These are phyloP conservation scores for Melanerpes formicivorus DNA, from an alignment of 2,113 vertebrate species.

Conservation along the genomic window DNA sequence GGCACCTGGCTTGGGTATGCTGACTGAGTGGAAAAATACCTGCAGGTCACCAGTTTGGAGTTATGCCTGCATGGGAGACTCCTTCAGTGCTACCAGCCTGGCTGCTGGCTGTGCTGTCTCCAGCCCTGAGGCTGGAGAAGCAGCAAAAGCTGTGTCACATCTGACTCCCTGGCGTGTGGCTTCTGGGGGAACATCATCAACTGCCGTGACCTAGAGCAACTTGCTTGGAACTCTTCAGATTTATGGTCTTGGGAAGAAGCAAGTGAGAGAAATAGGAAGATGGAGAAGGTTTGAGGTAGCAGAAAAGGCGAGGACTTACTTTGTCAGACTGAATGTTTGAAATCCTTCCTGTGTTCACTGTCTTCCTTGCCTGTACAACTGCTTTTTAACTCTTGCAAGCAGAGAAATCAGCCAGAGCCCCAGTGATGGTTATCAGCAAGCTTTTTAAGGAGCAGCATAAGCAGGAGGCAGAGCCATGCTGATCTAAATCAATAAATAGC, in stretches of 20 bases:
- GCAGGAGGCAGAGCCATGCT: neutral
- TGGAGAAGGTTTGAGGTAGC: neutral
- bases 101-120: neutral
- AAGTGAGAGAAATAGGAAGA: neutral
- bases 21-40: constrained; percentile 63
- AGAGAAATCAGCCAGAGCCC: neutral
- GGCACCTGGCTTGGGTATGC: neutral
- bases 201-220: neutral
- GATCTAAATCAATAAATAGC: constrained; percentile 35
- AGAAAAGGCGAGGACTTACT: neutral
- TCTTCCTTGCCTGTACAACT: neutral
- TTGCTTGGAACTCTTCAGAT: neutral
- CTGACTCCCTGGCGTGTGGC: neutral
- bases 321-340: neutral
- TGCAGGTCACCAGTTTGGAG: constrained; percentile 42
- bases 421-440: neutral
- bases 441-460: neutral
- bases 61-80: neutral
- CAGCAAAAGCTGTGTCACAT: neutral
- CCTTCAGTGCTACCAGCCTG: neutral
- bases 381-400: neutral
- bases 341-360: neutral
- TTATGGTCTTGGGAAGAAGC: neutral
- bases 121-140: neutral
- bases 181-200: neutral